These are phyloP conservation scores for Drosophila helvetica DNA, from an alignment of 2,888 invertebrate species.

Conservation along the genomic window DNA sequence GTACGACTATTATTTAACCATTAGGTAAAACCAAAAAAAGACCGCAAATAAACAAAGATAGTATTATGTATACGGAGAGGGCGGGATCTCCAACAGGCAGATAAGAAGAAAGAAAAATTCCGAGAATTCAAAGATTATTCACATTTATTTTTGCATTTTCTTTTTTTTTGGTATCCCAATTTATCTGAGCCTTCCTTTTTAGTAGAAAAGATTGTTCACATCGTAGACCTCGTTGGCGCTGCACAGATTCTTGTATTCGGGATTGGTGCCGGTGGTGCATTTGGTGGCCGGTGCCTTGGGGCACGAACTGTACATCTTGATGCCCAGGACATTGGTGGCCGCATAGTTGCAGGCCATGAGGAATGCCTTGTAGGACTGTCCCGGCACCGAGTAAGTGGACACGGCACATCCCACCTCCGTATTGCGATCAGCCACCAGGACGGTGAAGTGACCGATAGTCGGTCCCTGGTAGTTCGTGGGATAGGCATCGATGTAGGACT, in stretches of 20 bases:
- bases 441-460: slow-evolving; percentile 76
- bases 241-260: slow-evolving; percentile 56
- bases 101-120: background rate
- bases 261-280: slow-evolving; percentile 69
- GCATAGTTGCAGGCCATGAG: slow-evolving; percentile 78
- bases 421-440: slow-evolving; percentile 72
- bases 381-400: slow-evolving; percentile 43
- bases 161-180: background rate
- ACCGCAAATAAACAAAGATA: background rate
- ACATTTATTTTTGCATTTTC: background rate
- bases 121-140: slow-evolving; percentile 1
- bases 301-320: slow-evolving; percentile 60
- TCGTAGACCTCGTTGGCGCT: slow-evolving; percentile 53
- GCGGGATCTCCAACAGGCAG: no score
- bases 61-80: background rate
- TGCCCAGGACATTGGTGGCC: slow-evolving; percentile 62
- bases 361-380: slow-evolving; percentile 53
- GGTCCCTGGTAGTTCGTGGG: slow-evolving; percentile 59
- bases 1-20: no score
- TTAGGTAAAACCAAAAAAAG: background rate
- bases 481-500: slow-evolving; percentile 54
- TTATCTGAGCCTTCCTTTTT: background rate
- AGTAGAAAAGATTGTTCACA: slow-evolving; percentile 64
- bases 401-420: slow-evolving; percentile 71
- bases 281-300: slow-evolving; percentile 45